Evolutionary conservation across 2,113 vertebrate species (phyloP).

Genomic region (Ailurus styani): DNA sequence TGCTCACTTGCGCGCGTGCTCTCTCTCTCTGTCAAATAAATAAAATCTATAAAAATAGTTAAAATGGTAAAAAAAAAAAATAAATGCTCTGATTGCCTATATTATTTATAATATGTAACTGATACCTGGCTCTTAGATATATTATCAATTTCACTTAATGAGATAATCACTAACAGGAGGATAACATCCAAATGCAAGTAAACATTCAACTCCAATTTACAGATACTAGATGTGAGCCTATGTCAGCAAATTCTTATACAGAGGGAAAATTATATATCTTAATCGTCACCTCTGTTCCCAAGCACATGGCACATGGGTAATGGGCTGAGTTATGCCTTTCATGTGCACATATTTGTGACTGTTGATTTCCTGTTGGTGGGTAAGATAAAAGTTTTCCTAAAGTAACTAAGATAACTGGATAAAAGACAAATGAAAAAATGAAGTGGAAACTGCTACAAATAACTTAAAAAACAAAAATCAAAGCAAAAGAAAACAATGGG

Average conservation of each 20-base stretch:
- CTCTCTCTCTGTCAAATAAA: too few relatives aligned
- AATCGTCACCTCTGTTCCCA: not conserved
- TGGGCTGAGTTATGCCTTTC: not conserved
- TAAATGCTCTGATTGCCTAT: not conserved
- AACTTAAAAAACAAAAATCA: conserved; percentile 78
- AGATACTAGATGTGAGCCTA: not conserved
- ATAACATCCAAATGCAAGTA: not conserved
- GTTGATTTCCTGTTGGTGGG: not conserved
- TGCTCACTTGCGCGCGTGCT: too few relatives aligned
- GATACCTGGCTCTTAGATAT: not conserved
- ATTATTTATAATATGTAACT: not conserved
- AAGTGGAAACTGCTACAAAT: conserved; percentile 74
- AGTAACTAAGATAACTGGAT: not conserved
- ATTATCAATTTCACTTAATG: not conserved
- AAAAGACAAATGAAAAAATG: conserved; percentile 24
- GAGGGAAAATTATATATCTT: conserved; percentile 40
- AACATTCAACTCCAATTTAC: not conserved
- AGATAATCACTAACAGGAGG: not conserved
- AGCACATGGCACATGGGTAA: not conserved
- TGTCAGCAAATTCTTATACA: not conserved
- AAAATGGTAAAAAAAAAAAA: not conserved
- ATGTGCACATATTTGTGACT: not conserved
- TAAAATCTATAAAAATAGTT: too few relatives aligned
- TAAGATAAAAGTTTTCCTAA: conserved; percentile 43
- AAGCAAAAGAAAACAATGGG: conserved; percentile 76